These are phyloP conservation scores for Coenonympha arcania DNA, from an alignment of 2,888 invertebrate species.

Conservation along the genomic window DNA sequence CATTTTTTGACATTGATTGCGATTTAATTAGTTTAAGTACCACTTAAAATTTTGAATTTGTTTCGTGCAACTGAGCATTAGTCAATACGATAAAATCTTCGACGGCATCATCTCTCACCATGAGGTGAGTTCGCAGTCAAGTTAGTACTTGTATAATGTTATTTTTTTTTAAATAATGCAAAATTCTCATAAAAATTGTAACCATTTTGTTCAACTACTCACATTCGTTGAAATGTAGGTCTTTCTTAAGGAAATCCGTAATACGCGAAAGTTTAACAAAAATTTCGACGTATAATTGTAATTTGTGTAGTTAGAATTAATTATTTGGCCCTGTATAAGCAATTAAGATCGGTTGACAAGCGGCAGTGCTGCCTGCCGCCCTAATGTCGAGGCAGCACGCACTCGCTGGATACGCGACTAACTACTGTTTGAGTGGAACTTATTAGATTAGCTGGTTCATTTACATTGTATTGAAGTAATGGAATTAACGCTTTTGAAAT, in stretches of 20 bases:
- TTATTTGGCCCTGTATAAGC: slow-evolving; percentile 5
- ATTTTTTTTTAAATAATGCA: not conserved
- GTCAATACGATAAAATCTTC: no score
- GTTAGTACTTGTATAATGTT: no score
- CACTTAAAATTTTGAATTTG: no score
- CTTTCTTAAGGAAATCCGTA: not conserved
- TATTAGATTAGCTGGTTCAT: not conserved
- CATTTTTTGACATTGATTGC: no score
- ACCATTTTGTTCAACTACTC: no score
- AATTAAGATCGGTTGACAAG: slow-evolving; percentile 13
- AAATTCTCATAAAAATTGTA: not conserved
- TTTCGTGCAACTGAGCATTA: no score
- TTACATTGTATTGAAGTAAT: not conserved
- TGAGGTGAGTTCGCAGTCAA: no score
- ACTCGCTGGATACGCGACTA: not conserved
- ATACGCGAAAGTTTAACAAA: not conserved
- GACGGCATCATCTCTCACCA: no score
- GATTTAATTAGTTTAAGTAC: no score
- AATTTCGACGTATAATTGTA: slow-evolving; percentile 4
- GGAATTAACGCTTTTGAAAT: not conserved
- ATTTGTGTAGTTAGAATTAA: slow-evolving; percentile 7
- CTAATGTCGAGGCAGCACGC: slow-evolving; percentile 5
- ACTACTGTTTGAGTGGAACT: slow-evolving; percentile 4
- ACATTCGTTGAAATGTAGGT: no score
- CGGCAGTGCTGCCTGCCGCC: not conserved